Evolutionary conservation across 1,140 invertebrate genomes (phyloP).

Genomic region (Steinernema khuongi): DNA sequence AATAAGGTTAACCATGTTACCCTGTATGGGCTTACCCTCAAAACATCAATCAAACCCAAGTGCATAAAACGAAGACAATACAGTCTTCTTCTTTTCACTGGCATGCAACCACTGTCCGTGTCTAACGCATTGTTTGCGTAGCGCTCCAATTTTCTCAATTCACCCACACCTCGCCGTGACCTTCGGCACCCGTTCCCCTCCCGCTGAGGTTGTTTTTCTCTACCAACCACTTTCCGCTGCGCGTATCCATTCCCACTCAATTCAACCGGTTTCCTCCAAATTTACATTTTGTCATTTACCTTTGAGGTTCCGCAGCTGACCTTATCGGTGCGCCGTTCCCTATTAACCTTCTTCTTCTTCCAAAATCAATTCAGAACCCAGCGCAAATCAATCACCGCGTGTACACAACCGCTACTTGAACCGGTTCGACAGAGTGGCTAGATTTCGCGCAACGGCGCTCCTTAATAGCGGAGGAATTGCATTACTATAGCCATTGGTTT

Average conservation of each 20-base stretch:
- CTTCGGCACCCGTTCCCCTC: not conserved
- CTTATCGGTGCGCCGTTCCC: constrained; percentile 5
- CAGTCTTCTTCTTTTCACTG: too few species aligned
- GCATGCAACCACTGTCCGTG: too few species aligned
- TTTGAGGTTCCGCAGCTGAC: not conserved
- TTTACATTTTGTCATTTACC: constrained; percentile 3
- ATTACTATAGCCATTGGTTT: too few species aligned
- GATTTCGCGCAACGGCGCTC: too few species aligned
- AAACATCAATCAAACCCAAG: too few species aligned
- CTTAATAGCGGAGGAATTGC: too few species aligned
- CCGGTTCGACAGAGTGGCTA: not conserved
- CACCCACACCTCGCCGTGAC: not conserved
- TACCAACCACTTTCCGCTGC: not conserved
- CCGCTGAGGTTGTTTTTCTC: not conserved
- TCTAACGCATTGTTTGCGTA: too few species aligned
- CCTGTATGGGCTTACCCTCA: too few species aligned
- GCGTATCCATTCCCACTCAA: not conserved
- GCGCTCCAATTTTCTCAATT: not conserved
- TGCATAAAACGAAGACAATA: too few species aligned
- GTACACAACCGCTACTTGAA: constrained; percentile 7
- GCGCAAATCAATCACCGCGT: constrained; percentile 5
- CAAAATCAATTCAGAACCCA: not conserved
- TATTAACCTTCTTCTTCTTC: constrained; percentile 5
- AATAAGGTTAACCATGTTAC: too few species aligned
- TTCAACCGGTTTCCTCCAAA: not conserved